Evolutionary conservation across 92 coral and sea anemone species (phyloP).

Genomic region (Desmophyllum pertusum): DNA sequence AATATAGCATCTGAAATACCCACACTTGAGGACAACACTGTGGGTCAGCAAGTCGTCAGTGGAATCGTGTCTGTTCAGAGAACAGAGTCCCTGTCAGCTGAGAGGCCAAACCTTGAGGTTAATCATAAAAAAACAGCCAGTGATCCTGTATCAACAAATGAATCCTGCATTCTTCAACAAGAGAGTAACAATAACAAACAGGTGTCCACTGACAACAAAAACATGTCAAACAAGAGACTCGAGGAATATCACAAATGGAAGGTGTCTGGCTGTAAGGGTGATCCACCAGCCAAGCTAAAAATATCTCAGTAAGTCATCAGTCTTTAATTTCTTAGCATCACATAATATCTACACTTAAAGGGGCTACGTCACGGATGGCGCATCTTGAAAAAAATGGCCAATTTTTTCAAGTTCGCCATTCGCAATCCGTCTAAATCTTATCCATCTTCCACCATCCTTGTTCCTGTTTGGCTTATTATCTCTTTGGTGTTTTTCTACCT

Average conservation of each 20-base stretch:
- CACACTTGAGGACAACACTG: background rate
- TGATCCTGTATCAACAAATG: conserved; percentile 3
- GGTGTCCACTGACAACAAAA: background rate
- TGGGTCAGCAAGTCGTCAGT: background rate
- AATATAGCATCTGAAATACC: background rate
- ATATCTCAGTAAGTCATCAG: conserved; percentile 81
- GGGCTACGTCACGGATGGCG: too few relatives aligned
- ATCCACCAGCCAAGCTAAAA: conserved; percentile 85
- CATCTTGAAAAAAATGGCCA: too few relatives aligned
- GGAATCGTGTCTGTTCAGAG: background rate
- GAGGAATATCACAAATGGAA: conserved; percentile 90
- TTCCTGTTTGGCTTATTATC: too few relatives aligned
- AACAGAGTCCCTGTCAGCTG: background rate
- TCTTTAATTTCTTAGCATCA: background rate
- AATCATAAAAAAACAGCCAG: background rate
- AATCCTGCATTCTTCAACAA: background rate
- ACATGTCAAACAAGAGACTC: conserved; percentile 26
- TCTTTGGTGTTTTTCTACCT: too few relatives aligned
- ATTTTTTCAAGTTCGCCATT: too few relatives aligned
- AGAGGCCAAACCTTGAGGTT: background rate
- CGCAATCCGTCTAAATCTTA: too few relatives aligned
- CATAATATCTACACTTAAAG: background rate
- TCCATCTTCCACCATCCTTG: too few relatives aligned
- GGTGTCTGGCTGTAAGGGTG: conserved; percentile 78
- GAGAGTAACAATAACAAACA: background rate